Conservation (phyloP, 2,113 vertebrate genomes). For the Kryptolebias marmoratus region DNA sequence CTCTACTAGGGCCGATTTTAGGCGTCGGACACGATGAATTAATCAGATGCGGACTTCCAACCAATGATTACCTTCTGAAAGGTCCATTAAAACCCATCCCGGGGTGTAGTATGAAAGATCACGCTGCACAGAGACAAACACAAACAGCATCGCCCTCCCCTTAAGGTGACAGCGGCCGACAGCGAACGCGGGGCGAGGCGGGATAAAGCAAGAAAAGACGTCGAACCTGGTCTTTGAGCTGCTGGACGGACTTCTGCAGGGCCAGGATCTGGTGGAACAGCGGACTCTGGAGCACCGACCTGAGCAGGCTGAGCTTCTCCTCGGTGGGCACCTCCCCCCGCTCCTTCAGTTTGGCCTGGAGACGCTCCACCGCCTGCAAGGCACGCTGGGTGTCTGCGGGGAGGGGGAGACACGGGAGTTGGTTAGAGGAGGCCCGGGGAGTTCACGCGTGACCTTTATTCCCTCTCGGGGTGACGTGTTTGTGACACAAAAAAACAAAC, state of each 20-base stretch:
- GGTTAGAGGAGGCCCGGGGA: slow-evolving; percentile 25
- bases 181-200: too few relatives aligned
- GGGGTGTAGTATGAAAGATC: too few relatives aligned
- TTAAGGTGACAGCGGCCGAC: too few relatives aligned
- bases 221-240: slow-evolving; percentile 88
- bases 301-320: slow-evolving; percentile 91
- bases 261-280: slow-evolving; percentile 96
- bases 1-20: too few relatives aligned
- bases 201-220: not conserved
- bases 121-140: too few relatives aligned
- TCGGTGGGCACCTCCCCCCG: slow-evolving; percentile 89
- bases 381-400: slow-evolving; percentile 89
- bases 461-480: not conserved
- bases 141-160: too few relatives aligned
- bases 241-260: slow-evolving; percentile 92
- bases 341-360: slow-evolving; percentile 92
- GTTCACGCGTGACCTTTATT: slow-evolving; percentile 1
- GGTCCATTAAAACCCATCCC: too few relatives aligned
- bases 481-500: not conserved
- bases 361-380: slow-evolving; percentile 93
- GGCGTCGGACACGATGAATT: too few relatives aligned
- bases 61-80: too few relatives aligned
- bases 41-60: too few relatives aligned
- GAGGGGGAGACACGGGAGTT: slow-evolving; percentile 27
- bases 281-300: slow-evolving; percentile 95